Base-by-base conservation (phyloP, 2,888 invertebrate genomes). In the Caradrina clavipalpis region DNA sequence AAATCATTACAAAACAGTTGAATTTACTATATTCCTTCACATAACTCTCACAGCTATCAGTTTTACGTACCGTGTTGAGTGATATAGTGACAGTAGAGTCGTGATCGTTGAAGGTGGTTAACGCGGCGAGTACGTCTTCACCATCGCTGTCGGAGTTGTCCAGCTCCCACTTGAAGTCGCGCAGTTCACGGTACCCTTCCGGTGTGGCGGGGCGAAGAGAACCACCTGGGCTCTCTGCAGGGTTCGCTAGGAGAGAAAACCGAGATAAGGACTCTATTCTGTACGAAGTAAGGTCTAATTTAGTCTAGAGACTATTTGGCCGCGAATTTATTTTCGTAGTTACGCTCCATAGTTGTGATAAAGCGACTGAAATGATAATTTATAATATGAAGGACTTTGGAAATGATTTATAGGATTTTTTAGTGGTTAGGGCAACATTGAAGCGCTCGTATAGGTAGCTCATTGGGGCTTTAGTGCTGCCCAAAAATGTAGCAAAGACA, bases 101-200 rank as follows among this genome's bases (percentile, higher is more conserved):
- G 17, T 82, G 72, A 13, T 93, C 93, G 65, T 88, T 92, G 87
- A 91, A 90, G 19, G 85, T 75, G 10, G 91, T 89, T 21, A 95
- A 83, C 2, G 93, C 92, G 0, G 92, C 81, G 11, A 95, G 84
- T 6, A 95, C 89, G 55, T 95, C 96, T 50, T 96, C 96, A 2
- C 93, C 95, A 35, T 96, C 96, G 67, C 95, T 94, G 85, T 95
- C 95, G 0, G 94, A 94, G 82, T 92, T 89, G 17, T 94, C 94
- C 1, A 87, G 63, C 56, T 94, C 93, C 22, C 92, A 81, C 64
- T 92, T 91, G 84, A 90, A 90, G 83, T 95, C 95, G 1, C 94
- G 90, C 78, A 93, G 86, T 69, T 94, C 94, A 5, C 93, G 89
- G 85, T 89, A 92, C 0, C 92, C 93, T 47, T 93, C 94, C 1